Base-by-base conservation (phyloP, 2,113 vertebrate species). In the Oophaga pumilio region DNA sequence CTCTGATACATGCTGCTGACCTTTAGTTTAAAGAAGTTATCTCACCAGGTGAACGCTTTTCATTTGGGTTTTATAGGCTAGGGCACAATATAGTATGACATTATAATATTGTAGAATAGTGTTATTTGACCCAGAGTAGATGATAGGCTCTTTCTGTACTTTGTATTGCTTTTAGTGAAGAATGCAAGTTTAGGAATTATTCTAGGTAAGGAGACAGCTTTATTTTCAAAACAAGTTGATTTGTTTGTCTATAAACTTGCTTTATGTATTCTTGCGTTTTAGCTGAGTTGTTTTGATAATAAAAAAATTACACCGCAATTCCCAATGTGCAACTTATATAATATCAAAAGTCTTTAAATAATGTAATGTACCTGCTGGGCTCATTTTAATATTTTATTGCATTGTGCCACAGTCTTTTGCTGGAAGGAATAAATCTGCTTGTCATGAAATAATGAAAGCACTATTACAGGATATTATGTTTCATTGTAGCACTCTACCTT, bases 381-480 rank as follows among this genome's bases (percentile, higher is more conserved):
- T 57, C 14, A 84, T 84, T 84, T 84, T 20, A 84, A 59, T 84
- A 57, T 74, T 22, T 57, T 73, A 84, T 57, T 84, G 24, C 24
- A 43, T 26, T 74, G 52, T 84, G 82, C 33, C 52, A 57, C n/a
- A 20, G 71, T 84, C 52, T 59, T 10, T 84, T 43, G 53, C 82
- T 57, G 50, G 18, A 84, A 57, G 26, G 24, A 74, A 84, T 73
- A 73, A 71, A 57, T 73, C 66, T 56, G 4, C 20, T 52, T 56
- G 62, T 69, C 64, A 33, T 68, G 62, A 68, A 73, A 57, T 84
- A 84, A 73, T 84, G 26, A 71, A 84, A 82, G 43, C n/a, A 8
- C 43, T 82, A 15, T 68, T 82, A 62, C 62, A 68, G 81, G 81
- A 83, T 83, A 69, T 83, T 83, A 73, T 57, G 73, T 84, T 73